Evolutionary conservation across 1,140 invertebrate genomes (phyloP), one percentile per base, ranked within the genome.

Genomic region (Drosophila takahashii): DNA sequence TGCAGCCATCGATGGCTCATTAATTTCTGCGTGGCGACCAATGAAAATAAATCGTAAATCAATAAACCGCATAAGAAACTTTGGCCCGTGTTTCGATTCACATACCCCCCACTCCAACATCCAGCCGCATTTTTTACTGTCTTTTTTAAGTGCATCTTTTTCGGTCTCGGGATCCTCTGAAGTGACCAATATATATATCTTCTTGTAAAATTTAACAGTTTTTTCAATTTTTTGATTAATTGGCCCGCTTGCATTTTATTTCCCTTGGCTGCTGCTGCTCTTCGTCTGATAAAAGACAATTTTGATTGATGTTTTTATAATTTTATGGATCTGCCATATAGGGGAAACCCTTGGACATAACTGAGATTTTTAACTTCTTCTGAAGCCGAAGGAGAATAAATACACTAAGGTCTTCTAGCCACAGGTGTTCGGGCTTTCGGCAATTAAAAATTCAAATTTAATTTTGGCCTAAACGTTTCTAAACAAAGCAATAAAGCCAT

Each of bases 291-390:
- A 47, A 57, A 67, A 37, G 4, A 44, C 57, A 76, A 89, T 83
- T 79, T 83, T 87, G 83, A 87, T 89, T 87, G 84, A 87, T 87
- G 79, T 70, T 87, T 89, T 83, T 89, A 87, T 86, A 89, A 86
- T 87, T 86, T 86, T 65, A 62, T 56, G 67, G 45, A n/a, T 42
- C 34, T 16, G 29, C 37, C 22, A 37, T 11, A 29, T n/a, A 15
- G 39, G 41, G 6, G 26, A 48, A 51, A 37, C 70, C 39, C 59
- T 65, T 39, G 52, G n/a, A 53, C 34, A 32, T 61, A 41, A 69
- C 67, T 53, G 15, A 48, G 39, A 60, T 74, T 59, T 50, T 32
- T 16, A 22, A 39, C 16, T 52, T 34, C 39, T 22, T n/a, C 13
- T 26, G 26, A 36, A 18, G 62, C n/a, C 34, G 11, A 22, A 29